Evolutionary conservation across 92 coral and sea anemone genomes (phyloP), one percentile per base, ranked within the genome.

Genomic region (Phenganax stokvisi): DNA sequence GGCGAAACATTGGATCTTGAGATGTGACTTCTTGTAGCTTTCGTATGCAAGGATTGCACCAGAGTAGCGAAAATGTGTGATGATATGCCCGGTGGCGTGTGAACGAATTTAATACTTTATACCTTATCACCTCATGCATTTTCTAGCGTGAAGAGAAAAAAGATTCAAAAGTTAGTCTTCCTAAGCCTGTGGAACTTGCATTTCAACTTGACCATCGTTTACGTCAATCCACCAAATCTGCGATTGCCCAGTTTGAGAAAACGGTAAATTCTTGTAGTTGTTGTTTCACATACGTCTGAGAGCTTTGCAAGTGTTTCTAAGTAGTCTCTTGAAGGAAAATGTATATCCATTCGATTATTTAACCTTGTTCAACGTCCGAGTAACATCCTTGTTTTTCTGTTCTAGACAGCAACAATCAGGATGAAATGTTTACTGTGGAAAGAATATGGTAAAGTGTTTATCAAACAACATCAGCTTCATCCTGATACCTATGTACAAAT

Each of bases 401-500:
- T 76, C 47, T 68, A 93, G 98, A 90, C 91, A 44, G 72, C 85
- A 79, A 83, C 67, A 28, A 57, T 91, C 10, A 68, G 56, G 59
- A 37, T 83, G 51, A 59, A 71, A 1, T 77, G 27, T 44, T 65
- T 77, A 20, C 5, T 37, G 9, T 69, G 71, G 57, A 75, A 66
- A 9, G 87, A 86, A 15, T 93, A 80, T 75, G 98, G 98, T 25
- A 94, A 92, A 81, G 70, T 69, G 16, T 84, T 91, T 55, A 71
- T 89, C 9, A 94, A 94, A 73, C 76, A 87, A 3, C 90, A 78
- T 55, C 81, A 76, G 61, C 83, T 94, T 55, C 97, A 94, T 30
- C 97, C 98, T n/a, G 98, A 94, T 82, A 87, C 97, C 11, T 94
- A 70, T 71, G 87, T 91, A 57, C 98, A 94, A 62, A 64, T 94